These are phyloP conservation scores for Channallabes apus DNA, from an alignment of 2,797 vertebrate genomes.

Conservation along the genomic window DNA sequence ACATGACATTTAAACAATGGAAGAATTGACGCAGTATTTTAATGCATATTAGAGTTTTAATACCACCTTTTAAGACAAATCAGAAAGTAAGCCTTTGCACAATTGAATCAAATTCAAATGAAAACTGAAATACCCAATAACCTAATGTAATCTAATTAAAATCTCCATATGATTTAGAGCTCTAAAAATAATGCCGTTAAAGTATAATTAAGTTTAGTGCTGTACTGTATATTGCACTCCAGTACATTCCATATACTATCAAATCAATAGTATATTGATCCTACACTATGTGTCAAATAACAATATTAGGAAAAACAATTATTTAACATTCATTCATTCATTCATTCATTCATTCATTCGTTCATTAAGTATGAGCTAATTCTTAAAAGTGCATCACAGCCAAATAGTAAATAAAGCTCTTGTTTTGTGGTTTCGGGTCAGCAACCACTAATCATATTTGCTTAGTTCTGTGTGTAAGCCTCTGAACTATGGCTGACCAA, in stretches of 20 bases:
- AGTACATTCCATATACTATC: neutral
- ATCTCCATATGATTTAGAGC: too few species aligned
- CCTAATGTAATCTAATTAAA: too few species aligned
- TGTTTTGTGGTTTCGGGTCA: conserved; percentile 6
- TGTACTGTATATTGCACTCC: neutral
- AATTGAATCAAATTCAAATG: too few species aligned
- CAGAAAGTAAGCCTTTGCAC: too few species aligned
- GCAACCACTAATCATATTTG: neutral
- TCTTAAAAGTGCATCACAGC: neutral
- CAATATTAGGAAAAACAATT: neutral
- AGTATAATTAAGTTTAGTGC: neutral
- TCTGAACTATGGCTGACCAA: conserved; percentile 8
- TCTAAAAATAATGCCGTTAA: neutral
- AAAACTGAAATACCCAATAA: too few species aligned
- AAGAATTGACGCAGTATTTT: too few species aligned
- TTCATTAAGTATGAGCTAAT: neutral
- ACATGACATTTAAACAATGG: too few species aligned
- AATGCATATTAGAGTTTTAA: too few species aligned
- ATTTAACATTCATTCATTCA: neutral
- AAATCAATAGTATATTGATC: neutral
- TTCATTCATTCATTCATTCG: neutral
- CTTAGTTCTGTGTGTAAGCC: neutral
- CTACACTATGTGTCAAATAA: neutral
- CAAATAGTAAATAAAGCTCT: neutral
- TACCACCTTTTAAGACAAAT: too few species aligned